These are phyloP conservation scores for Gymnocheta viridis DNA, from an alignment of 2,888 invertebrate genomes.

Conservation along the genomic window DNA sequence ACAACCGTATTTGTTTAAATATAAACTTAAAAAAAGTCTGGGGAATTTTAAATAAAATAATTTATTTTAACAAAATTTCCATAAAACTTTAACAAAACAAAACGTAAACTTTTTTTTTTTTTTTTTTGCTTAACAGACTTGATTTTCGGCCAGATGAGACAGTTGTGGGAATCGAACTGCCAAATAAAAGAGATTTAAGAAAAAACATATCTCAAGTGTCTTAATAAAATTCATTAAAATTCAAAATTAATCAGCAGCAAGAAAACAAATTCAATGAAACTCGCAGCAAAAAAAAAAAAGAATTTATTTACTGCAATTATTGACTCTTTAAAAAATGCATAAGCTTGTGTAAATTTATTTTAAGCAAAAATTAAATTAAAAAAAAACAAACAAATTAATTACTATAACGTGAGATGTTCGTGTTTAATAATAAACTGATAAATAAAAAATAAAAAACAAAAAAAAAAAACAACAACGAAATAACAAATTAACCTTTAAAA, in stretches of 20 bases:
- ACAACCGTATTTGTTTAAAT: not conserved
- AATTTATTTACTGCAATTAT: constrained; percentile 11
- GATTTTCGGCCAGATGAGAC: constrained; percentile 2
- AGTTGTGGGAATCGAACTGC: constrained; percentile 20
- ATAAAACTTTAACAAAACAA: constrained; percentile 7
- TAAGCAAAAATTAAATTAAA: constrained; percentile 26
- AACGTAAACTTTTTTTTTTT: not conserved
- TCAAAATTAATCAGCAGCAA: constrained; percentile 11
- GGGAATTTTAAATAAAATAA: not conserved
- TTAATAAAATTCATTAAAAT: not conserved
- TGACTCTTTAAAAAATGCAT: constrained; percentile 3
- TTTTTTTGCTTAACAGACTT: not conserved
- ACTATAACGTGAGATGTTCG: constrained; percentile 60
- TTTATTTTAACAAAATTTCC: constrained; percentile 34
- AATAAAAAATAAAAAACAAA: constrained; percentile 1
- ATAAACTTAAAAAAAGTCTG: not conserved
- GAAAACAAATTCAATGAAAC: not conserved
- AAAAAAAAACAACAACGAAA: not conserved
- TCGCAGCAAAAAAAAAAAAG: not conserved
- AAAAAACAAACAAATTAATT: constrained; percentile 47
- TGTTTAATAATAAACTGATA: constrained; percentile 48
- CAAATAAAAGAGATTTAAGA: not conserved
- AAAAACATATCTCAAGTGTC: not conserved
- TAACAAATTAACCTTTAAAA: constrained; percentile 36
- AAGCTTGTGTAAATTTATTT: not conserved